These are phyloP conservation scores for Thunnus thynnus DNA, from an alignment of 2,113 vertebrate genomes.

Conservation along the genomic window DNA sequence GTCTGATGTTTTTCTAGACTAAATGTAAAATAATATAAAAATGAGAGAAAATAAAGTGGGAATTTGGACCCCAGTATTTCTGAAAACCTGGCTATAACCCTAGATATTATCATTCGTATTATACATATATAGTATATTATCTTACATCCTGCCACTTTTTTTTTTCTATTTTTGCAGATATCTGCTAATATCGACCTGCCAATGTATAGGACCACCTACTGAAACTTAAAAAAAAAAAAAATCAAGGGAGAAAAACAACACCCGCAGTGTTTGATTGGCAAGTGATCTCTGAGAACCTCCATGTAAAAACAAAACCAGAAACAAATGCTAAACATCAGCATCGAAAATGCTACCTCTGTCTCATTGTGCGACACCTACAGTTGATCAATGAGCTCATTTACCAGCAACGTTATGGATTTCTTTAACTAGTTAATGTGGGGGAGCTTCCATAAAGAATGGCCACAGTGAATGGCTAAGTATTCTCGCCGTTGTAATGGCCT, in stretches of 20 bases:
- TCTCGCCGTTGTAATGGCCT: conserved; percentile 69
- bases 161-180: not conserved
- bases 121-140: too few species aligned
- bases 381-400: conserved; percentile 61
- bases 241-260: not conserved
- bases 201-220: not conserved
- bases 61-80: too few species aligned
- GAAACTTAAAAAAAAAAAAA: conserved; percentile 11
- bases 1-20: too few species aligned
- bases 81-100: too few species aligned
- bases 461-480: conserved; percentile 13
- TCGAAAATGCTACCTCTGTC: conserved; percentile 19
- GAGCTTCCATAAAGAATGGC: conserved; percentile 38
- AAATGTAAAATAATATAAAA: too few species aligned
- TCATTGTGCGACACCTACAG: conserved; percentile 10
- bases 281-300: conserved; percentile 3
- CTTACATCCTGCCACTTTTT: too few species aligned
- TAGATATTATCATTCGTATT: too few species aligned
- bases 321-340: not conserved
- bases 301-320: conserved; percentile 1
- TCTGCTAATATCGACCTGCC: not conserved
- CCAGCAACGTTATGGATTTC: conserved; percentile 42
- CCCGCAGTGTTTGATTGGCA: conserved; percentile 6
- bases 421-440: conserved; percentile 43
- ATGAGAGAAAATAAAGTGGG: too few species aligned